Base-by-base conservation (phyloP, 30 jellyfish, hydroid and myxozoan species). In the Chrysaora quinquecirrha region DNA sequence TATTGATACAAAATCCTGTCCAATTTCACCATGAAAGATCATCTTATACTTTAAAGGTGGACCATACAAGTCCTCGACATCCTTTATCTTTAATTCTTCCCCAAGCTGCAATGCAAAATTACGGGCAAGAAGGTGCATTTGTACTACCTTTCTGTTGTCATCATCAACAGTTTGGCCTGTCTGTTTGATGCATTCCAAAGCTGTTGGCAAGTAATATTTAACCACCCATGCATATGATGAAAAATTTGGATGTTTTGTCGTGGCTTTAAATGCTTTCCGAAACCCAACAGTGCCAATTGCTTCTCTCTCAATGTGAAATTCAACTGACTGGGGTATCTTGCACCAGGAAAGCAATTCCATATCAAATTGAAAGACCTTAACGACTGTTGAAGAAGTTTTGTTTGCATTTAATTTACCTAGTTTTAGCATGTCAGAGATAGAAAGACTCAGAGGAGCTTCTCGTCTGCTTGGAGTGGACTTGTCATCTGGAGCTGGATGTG, bases 231-330 rank as follows among this genome's bases (percentile, higher is more conserved):
- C 48, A 16, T 60, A 9, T 18, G 38, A 21, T 14, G 60, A 18
- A 22, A 66, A 66, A 24, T 66, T 30, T 30, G 78, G 27, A 4
- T 21, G 31, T 18, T 22, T 30, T 21, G 78, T 18, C 33, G 72
- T 76, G 30, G 88, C 90, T 64, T 78, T 64, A 65, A 62, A 63
- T 24, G 47, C 79, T 6, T 6, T 20, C 52, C 75, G 85, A 34
- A 64, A 63, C 23, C 90, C 87, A 3, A 87, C 73, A 21, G 38
- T 23, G 22, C 52, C 73, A 60, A 56, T n/a, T 30, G 24, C 82
- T 30, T 33, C 76, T 11, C 65, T 64, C 30, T 65, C 46, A 27
- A 78, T 78, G n/a, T 47, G 18, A 33, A 63, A 27, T 31, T 62
- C 27, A 34, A 65, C 77, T 1, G 25, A 12, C 61, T 21, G 34